Percentiles rank a stretch among this genome's conserved stretches.
These are phyloP conservation scores for Eustalomyia histrio DNA, from an alignment of 2,888 invertebrate genomes.

Conservation along the genomic window DNA sequence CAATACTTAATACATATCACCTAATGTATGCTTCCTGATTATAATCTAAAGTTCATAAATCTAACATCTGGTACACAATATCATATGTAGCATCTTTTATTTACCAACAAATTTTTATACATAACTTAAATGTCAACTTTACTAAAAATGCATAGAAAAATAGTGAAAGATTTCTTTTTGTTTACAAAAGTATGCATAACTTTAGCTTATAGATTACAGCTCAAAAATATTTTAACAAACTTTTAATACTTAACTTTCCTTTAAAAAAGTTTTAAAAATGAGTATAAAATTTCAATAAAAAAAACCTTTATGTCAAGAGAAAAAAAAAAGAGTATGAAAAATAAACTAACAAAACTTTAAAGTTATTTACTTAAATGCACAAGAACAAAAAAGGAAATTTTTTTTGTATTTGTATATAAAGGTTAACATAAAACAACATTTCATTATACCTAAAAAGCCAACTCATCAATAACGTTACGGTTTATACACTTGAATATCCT, in stretches of 20 bases:
- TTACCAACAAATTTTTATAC: too few relatives aligned
- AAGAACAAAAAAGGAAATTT: background rate
- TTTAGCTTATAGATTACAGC: background rate
- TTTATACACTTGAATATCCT: background rate
- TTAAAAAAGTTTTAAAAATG: background rate
- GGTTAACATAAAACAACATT: background rate
- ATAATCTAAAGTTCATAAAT: too few relatives aligned
- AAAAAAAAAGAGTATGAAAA: background rate
- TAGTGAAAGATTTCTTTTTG: too few relatives aligned
- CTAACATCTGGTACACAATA: too few relatives aligned
- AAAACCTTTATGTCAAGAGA: conserved; percentile 7
- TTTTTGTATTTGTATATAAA: too few relatives aligned
- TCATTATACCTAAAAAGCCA: background rate
- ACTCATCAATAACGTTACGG: background rate
- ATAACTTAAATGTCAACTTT: too few relatives aligned
- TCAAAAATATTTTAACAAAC: conserved; percentile 13
- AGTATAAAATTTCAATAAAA: background rate
- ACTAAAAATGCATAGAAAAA: too few relatives aligned
- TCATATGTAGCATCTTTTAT: too few relatives aligned
- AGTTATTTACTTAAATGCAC: background rate
- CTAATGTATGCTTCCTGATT: too few relatives aligned
- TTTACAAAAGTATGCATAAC: background rate
- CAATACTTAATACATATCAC: too few relatives aligned
- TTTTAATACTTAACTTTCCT: background rate
- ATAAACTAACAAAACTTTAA: conserved; percentile 13